Evolutionary conservation across 2,888 invertebrate genomes (phyloP).

Genomic region (Heteropelma amictum): DNA sequence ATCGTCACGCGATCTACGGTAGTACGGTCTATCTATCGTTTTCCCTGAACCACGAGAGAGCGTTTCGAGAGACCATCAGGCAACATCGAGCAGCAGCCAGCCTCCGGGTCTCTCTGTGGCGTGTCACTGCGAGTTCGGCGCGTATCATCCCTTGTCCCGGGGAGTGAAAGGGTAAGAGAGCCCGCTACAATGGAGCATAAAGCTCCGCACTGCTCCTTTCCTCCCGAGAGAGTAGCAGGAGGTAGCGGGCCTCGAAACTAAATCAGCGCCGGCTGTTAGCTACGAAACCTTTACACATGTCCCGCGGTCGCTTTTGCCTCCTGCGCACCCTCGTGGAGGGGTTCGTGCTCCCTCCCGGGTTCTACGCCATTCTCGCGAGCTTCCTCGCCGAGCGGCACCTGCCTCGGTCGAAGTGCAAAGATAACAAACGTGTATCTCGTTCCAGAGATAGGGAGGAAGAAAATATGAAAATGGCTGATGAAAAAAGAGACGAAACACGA

Average conservation of each 20-base stretch:
- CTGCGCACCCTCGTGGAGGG: slow-evolving; percentile 6
- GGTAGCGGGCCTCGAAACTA: slow-evolving; percentile 53
- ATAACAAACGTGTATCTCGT: slow-evolving; percentile 46
- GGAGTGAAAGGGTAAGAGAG: neutral
- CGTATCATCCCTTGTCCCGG: neutral
- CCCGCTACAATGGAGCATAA: neutral
- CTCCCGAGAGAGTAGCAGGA: neutral
- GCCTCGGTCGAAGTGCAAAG: slow-evolving; percentile 53
- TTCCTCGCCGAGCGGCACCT: slow-evolving; percentile 12
- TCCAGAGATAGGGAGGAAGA: too few relatives aligned
- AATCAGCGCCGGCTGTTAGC: slow-evolving; percentile 63
- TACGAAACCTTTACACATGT: slow-evolving; percentile 64
- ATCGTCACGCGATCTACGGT: slow-evolving; percentile 60
- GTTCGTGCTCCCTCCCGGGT: slow-evolving; percentile 1
- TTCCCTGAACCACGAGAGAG: slow-evolving; percentile 4
- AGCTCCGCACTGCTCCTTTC: neutral
- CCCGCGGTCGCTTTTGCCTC: slow-evolving; percentile 51
- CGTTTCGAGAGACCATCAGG: neutral
- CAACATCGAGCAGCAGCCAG: slow-evolving; percentile 4
- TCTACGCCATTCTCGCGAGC: neutral
- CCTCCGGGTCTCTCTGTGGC: too few relatives aligned
- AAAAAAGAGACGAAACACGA: neutral
- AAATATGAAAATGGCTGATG: slow-evolving; percentile 1
- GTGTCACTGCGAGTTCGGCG: neutral
- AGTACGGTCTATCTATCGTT: slow-evolving; percentile 59